These are phyloP conservation scores for Tineola bisselliella DNA, from an alignment of 2,888 invertebrate genomes.

Conservation along the genomic window DNA sequence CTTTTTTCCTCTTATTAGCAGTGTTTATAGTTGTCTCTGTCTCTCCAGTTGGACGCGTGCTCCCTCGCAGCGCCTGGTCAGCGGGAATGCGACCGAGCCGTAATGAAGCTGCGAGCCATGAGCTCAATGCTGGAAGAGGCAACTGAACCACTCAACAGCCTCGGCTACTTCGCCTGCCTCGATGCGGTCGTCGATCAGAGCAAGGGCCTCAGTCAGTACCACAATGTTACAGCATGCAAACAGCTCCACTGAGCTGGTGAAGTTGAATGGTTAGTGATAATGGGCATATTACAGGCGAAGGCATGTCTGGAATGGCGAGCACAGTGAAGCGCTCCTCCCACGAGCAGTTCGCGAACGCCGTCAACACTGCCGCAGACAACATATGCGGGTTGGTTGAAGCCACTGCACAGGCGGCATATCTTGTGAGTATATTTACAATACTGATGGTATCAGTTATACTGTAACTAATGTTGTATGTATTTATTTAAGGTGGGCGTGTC, in stretches of 20 bases:
- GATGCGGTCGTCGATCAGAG: constrained; percentile 91
- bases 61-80: constrained; percentile 94
- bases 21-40: not conserved
- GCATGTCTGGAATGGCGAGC: constrained; percentile 94
- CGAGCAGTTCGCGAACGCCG: constrained; percentile 85
- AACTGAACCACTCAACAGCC: constrained; percentile 86
- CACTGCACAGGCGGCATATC: constrained; percentile 93
- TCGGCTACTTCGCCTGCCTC: constrained; percentile 92
- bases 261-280: not conserved
- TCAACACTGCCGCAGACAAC: constrained; percentile 83
- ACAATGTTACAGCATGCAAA: too few relatives aligned
- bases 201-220: constrained; percentile 73
- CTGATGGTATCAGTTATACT: not conserved
- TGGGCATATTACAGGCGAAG: constrained; percentile 69
- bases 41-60: constrained; percentile 72
- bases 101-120: constrained; percentile 89
- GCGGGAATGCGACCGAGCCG: constrained; percentile 95
- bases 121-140: constrained; percentile 85
- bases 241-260: too few relatives aligned
- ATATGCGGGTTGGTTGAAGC: constrained; percentile 94
- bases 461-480: not conserved
- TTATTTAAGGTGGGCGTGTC: constrained; percentile 81
- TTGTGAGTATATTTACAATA: constrained; percentile 50
- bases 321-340: constrained; percentile 89
- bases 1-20: too few relatives aligned